These are phyloP conservation scores for Apogon talboti DNA, from an alignment of 2,797 vertebrate species.

Conservation along the genomic window DNA sequence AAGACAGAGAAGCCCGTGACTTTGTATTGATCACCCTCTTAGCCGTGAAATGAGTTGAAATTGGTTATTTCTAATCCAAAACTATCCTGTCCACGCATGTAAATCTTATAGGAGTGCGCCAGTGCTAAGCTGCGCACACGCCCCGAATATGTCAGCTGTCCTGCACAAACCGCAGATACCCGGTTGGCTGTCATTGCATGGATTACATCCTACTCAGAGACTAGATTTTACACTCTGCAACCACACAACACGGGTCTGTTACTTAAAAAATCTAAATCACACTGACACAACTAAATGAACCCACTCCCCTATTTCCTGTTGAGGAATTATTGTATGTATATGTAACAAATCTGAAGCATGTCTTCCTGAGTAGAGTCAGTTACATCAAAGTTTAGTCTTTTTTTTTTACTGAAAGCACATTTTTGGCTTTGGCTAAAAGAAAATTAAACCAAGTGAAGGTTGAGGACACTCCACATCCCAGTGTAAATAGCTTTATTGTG, in stretches of 20 bases:
- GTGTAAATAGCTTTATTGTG: constrained; percentile 6
- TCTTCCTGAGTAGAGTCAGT: neutral
- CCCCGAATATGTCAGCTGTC: constrained; percentile 69
- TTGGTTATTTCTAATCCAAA: neutral
- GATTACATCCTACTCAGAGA: constrained; percentile 11
- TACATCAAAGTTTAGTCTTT: too few relatives aligned
- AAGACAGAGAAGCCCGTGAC: constrained; percentile 43
- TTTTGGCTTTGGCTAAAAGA: neutral
- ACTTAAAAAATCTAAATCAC: neutral
- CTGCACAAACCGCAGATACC: constrained; percentile 44
- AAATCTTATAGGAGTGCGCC: constrained; percentile 35
- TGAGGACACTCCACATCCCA: constrained; percentile 6
- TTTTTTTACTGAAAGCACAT: neutral
- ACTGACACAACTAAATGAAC: neutral
- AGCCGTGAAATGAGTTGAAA: constrained; percentile 32
- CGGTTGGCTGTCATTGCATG: constrained; percentile 24
- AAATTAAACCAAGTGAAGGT: constrained; percentile 1
- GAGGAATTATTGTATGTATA: too few relatives aligned
- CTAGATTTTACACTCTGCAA: constrained; percentile 17
- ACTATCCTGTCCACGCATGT: neutral
- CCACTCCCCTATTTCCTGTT: neutral
- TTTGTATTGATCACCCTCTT: constrained; percentile 11
- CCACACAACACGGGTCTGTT: constrained; percentile 1
- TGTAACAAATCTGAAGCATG: neutral
- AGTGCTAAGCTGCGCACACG: constrained; percentile 61